Evolutionary conservation across 2,113 vertebrate genomes (phyloP), one percentile per base, ranked within the genome.

Genomic region (Actinemys pallida): DNA sequence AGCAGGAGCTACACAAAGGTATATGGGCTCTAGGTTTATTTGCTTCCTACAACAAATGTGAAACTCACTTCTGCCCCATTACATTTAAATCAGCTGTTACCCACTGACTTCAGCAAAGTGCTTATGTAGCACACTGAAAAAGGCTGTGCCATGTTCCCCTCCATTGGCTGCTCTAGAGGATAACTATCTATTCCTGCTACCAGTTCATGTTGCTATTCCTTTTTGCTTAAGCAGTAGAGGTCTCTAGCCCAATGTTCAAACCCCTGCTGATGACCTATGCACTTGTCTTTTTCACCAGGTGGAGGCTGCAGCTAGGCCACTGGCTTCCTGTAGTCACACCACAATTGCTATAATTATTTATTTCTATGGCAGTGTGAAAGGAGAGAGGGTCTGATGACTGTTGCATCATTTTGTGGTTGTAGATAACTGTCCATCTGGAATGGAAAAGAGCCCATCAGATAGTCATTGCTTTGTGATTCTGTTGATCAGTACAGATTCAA

Each of bases 151-250:
- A 31, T 84, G 20, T 76, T 3, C 3, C 79, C 2, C 8, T 89
- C 87, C 84, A 50, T 42, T 85, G 35, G 56, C 14, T 29, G 35
- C 49, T 93, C 4, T 47, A 54, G 5, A 0, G 0, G 78, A 87
- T 82, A 81, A 81, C 27, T 17, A 3, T 24, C 9, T 53, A 29
- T 35, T 25, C 10, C 25, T 90, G 8, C 89, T 35, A 42, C 11
- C 24, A 86, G 52, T 27, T n/a, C 76, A 11, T 31, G 3, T 11
- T 85, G 24, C 29, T 83, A 4, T 47, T 39, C 17, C 59, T 75
- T 19, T 72, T 7, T 50, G 17, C 11, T 16, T 11, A 0, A 81
- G 5, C 0, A 0, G 11, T 8, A 84, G 56, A 1, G 3, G 4
- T 56, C 5, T 75, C 13, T 52, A 83, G 86, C 16, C 80, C 82